Conservation (phyloP, 2,113 vertebrate species). For the Falcunculus frontatus region DNA sequence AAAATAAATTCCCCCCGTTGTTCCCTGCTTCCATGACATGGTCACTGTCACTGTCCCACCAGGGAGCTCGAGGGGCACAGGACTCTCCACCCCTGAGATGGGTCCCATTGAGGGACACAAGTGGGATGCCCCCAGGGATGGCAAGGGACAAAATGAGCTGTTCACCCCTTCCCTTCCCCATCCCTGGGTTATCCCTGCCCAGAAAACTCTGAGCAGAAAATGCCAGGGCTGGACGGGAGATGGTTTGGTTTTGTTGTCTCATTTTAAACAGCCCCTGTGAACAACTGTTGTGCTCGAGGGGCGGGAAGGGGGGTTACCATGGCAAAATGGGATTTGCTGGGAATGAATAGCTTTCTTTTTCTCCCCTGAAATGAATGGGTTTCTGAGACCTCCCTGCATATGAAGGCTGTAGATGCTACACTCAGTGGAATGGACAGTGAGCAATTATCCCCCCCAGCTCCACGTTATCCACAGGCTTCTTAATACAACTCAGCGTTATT, state of each 20-base stretch:
- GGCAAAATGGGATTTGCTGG: constrained; percentile 62
- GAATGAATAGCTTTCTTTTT: constrained; percentile 62
- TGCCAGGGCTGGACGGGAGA: background rate
- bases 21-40: background rate
- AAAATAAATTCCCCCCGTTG: fast-evolving
- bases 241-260: constrained; percentile 8
- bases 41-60: background rate
- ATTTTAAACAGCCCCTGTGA: constrained; percentile 19
- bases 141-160: background rate
- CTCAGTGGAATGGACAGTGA: background rate
- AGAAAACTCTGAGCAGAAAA: background rate
- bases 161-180: background rate
- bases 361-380: constrained; percentile 39
- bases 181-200: background rate
- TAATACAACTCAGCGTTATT: constrained; percentile 30
- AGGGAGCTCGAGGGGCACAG: fast-evolving
- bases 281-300: background rate
- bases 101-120: fast-evolving
- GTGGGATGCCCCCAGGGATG: background rate
- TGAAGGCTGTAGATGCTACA: background rate
- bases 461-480: constrained; percentile 1
- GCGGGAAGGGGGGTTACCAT: constrained; percentile 52
- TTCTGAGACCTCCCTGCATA: constrained; percentile 56
- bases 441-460: background rate
- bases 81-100: background rate